Base-by-base conservation (phyloP, 2,888 invertebrate species). In the Acanthosepion esculentum region DNA sequence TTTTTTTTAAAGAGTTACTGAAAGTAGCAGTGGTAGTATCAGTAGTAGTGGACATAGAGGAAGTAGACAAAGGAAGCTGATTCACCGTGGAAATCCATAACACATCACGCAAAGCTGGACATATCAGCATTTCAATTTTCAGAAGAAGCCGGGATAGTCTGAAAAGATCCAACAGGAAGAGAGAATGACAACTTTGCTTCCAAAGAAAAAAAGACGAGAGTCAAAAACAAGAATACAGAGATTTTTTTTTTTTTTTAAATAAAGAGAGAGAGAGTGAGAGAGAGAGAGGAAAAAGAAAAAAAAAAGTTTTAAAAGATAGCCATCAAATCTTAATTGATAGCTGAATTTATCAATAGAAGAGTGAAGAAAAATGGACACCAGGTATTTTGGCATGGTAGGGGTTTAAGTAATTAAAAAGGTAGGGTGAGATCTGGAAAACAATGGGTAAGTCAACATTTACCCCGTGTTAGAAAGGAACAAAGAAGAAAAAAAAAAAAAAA, bases 101-200 rank as follows among this genome's bases (percentile, higher is more conserved):
- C n/a, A 78, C 78, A 78, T 78, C 78, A 78, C 78, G 78, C 78
- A 78, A 78, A 78, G 78, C 78, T 78, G 78, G 78, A 78, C 33
- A 78, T 29, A 78, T 29, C 78, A 78, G 78, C 78, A 12, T 92
- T 93, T 93, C 93, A 50, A 18, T 53, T 41, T n/a, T 93, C 93
- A 93, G 48, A 93, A 93, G 93, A 93, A 93, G 53, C 93, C 93
- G 18, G 93, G 93, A 50, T 93, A 93, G 93, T 93, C 93, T 93
- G 93, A n/a, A 93, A 93, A 93, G 93, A 93, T 93, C 50, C 93
- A 93, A 93, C 53, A 93, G 48, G 93, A 48, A 93, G 93, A 93
- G 48, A 93, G 8, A 92, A 92, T 78, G 78, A 78, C 78, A 78
- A 78, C 78, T 15, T 23, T 15, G 78, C n/a, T 78, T 78, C 78